Evolutionary conservation across 1,140 invertebrate species (phyloP).

Genomic region (Cyclargus thomasi): DNA sequence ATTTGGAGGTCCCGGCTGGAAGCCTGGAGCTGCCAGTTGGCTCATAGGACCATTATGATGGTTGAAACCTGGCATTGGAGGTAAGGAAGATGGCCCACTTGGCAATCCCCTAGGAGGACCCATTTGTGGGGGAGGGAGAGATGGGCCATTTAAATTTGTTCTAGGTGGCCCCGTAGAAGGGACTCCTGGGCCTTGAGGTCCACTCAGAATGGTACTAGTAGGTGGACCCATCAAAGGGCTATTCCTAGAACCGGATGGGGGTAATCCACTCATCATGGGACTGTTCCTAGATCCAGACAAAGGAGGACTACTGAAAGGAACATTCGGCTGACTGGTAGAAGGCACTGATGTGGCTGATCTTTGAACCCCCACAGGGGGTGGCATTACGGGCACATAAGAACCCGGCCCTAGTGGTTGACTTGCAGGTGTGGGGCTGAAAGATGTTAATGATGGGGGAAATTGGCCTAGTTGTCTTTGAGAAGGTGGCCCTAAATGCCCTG

Average conservation of each 20-base stretch:
- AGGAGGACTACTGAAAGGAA: constrained; percentile 38
- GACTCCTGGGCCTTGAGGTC: constrained; percentile 22
- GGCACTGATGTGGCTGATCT: constrained; percentile 33
- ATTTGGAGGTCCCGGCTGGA: constrained; percentile 17
- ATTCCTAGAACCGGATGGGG: constrained; percentile 26
- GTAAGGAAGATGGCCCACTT: constrained; percentile 31
- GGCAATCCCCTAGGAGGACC: constrained; percentile 25
- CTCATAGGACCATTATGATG: constrained; percentile 24
- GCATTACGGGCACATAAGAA: constrained; percentile 36
- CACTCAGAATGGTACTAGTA: constrained; percentile 18
- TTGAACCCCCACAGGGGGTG: constrained; percentile 28
- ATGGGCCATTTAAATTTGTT: constrained; percentile 30
- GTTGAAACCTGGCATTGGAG: constrained; percentile 25
- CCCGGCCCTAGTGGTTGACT: constrained; percentile 28
- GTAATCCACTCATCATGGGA: constrained; percentile 31
- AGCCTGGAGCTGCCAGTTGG: constrained; percentile 17
- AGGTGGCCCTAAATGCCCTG: too few species aligned
- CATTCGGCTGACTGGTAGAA: constrained; percentile 39
- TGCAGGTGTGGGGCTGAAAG: constrained; percentile 35
- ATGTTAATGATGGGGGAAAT: constrained; percentile 40
- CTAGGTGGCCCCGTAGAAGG: constrained; percentile 30
- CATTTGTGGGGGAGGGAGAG: constrained; percentile 26
- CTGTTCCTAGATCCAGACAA: constrained; percentile 33
- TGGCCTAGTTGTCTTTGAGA: constrained; percentile 31
- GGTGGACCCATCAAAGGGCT: constrained; percentile 37